These are phyloP conservation scores for Camptogramma bilineatum DNA, from an alignment of 2,888 invertebrate species.

Conservation along the genomic window DNA sequence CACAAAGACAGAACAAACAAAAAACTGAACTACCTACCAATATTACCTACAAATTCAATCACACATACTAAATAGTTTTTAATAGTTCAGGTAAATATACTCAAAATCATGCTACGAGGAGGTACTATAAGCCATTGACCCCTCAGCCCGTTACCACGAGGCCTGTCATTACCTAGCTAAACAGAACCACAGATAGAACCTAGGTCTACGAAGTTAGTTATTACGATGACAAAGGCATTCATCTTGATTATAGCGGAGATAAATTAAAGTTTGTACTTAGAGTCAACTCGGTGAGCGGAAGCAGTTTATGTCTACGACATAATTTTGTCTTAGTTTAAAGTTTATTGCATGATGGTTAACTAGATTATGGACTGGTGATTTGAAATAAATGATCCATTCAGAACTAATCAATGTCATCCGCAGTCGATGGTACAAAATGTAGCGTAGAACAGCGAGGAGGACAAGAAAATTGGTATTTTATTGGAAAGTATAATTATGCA, in stretches of 20 bases:
- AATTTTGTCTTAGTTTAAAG: no score
- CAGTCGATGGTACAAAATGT: no score
- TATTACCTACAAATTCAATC: no score
- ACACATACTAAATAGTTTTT: conserved; percentile 9
- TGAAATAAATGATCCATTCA: no score
- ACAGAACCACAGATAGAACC: conserved; percentile 30
- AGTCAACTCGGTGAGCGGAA: not conserved
- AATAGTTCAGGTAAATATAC: conserved; percentile 1
- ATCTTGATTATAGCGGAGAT: not conserved
- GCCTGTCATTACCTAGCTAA: conserved; percentile 40
- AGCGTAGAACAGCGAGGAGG: no score
- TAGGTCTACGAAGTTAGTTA: conserved; percentile 26
- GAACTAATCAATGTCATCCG: no score
- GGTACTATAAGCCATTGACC: conserved; percentile 22
- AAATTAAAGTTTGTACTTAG: not conserved
- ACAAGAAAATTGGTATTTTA: no score
- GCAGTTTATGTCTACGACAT: not conserved
- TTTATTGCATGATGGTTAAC: conserved; percentile 12
- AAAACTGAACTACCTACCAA: no score
- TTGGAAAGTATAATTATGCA: no score
- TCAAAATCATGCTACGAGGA: conserved; percentile 1
- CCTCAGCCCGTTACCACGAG: conserved; percentile 14
- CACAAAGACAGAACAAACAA: no score
- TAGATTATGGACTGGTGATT: no score
- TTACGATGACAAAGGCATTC: conserved; percentile 31